A percentile compares a stretch with the other conserved stretches of the same genome.
phyloP scores from a whole-genome alignment of 2,797 vertebrate genomes.

The Centroberyx gerrardi region DNA sequence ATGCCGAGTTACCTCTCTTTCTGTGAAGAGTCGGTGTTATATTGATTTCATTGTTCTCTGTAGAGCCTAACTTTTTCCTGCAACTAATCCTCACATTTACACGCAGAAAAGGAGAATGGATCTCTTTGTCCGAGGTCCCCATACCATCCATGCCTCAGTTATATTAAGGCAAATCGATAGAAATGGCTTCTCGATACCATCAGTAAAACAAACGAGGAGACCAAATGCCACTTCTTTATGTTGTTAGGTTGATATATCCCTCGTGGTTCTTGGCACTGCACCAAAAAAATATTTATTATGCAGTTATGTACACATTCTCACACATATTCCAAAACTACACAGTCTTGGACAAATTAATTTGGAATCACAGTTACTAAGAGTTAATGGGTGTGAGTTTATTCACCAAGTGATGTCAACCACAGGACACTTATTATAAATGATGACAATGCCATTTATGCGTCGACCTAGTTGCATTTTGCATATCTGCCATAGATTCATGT shows the following conservation, averaged over 20 bases:
- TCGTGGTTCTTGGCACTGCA: not conserved
- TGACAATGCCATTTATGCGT: not conserved
- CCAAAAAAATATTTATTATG: conserved; percentile 4
- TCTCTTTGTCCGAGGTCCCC: conserved; percentile 68
- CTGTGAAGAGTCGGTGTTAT: conserved; percentile 75
- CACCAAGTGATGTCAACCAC: not conserved
- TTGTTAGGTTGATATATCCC: conserved; percentile 21
- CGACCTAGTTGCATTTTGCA: not conserved
- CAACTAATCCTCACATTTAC: conserved; percentile 77
- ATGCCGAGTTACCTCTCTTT: conserved; percentile 78
- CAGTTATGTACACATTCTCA: not conserved
- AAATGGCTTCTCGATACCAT: conserved; percentile 42
- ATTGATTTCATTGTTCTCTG: conserved; percentile 79
- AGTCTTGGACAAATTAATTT: conserved; percentile 1
- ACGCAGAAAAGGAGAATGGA: conserved; percentile 66
- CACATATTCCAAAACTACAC: not conserved
- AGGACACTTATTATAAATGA: not conserved
- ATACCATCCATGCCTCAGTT: conserved; percentile 47
- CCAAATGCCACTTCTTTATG: conserved; percentile 18
- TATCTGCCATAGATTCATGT: not conserved
- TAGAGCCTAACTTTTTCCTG: conserved; percentile 69
- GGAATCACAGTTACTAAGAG: not conserved
- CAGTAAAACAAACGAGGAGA: conserved; percentile 52
- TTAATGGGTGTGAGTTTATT: not conserved
- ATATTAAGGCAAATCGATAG: conserved; percentile 63